phyloP scores from a whole-genome alignment of 2,797 vertebrate genomes.

The Bradypus variegatus region DNA sequence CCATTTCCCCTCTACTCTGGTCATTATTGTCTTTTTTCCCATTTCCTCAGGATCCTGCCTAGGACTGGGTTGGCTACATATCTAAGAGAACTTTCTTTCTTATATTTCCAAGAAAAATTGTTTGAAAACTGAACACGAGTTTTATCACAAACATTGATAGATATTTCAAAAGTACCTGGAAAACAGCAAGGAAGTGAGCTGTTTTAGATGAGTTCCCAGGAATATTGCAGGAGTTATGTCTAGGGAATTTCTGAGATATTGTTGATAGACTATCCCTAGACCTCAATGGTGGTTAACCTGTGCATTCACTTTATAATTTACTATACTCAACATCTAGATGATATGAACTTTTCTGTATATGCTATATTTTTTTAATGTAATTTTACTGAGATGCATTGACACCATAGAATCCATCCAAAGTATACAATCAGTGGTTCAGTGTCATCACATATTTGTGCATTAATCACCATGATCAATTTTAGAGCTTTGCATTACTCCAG shows the following conservation, averaged over 20 bases:
- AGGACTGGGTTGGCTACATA: too few species aligned
- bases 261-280: not conserved
- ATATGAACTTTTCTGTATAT: not conserved
- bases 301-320: not conserved
- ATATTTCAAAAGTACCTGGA: not conserved
- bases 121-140: not conserved
- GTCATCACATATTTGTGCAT: too few species aligned
- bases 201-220: not conserved
- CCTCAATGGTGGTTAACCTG: not conserved
- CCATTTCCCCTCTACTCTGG: too few species aligned
- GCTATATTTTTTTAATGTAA: not conserved
- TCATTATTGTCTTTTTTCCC: not conserved
- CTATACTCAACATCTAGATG: not conserved
- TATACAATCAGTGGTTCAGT: too few species aligned
- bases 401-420: too few species aligned
- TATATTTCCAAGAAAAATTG: not conserved
- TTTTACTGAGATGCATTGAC: too few species aligned
- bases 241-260: not conserved
- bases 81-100: not conserved
- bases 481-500: too few species aligned
- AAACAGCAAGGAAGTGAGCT: not conserved
- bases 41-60: not conserved
- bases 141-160: not conserved
- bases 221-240: rapidly evolving
- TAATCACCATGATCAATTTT: too few species aligned